phyloP scores from a whole-genome alignment of 2,797 vertebrate species.

The Orestias chungarensis region DNA sequence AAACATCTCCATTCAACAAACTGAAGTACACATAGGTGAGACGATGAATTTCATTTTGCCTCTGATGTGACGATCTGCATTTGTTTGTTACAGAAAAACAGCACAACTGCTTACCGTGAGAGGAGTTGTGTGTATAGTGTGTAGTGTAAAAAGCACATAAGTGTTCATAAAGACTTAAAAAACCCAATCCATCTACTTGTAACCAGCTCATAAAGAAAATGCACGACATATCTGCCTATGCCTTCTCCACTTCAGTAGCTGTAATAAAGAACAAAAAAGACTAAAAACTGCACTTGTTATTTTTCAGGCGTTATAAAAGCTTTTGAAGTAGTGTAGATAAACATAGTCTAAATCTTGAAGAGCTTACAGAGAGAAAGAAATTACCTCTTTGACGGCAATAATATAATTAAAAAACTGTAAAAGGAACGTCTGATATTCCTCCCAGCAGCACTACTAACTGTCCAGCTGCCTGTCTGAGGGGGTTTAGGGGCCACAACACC shows the following conservation, averaged over 20 bases:
- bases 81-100: neutral
- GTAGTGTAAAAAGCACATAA: neutral
- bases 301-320: neutral
- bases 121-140: neutral
- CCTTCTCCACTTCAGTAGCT: neutral
- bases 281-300: neutral
- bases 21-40: neutral
- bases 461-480: slow-evolving; percentile 37
- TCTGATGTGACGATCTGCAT: neutral
- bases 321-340: neutral
- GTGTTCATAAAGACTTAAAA: slow-evolving; percentile 1
- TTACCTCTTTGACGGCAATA: neutral
- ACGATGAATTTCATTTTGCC: neutral
- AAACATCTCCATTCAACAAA: slow-evolving; percentile 1
- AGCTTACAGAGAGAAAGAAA: neutral
- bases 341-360: neutral
- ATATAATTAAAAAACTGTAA: slow-evolving; percentile 8
- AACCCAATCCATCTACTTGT: neutral
- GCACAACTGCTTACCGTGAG: neutral
- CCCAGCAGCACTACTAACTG: slow-evolving; percentile 5
- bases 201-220: neutral
- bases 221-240: neutral
- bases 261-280: neutral
- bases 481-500: slow-evolving; percentile 14
- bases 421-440: slow-evolving; percentile 11